Conservation (phyloP, 2,888 invertebrate species). For the Drosophila paranaensis region DNA sequence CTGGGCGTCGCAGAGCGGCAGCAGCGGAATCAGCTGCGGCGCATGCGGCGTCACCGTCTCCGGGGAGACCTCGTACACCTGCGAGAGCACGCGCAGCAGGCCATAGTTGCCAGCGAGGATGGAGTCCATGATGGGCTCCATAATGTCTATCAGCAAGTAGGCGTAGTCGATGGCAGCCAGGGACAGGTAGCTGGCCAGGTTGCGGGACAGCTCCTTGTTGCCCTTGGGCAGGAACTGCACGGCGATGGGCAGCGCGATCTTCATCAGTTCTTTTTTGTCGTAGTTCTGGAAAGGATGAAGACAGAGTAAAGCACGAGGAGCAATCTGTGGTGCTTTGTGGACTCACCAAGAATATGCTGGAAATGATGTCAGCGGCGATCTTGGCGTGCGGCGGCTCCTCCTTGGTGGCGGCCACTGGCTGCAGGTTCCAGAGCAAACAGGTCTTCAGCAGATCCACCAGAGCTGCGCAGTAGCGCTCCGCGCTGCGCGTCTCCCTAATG, state of each 20-base stretch:
- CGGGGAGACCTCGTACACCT: constrained; percentile 94
- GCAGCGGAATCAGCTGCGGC: constrained; percentile 90
- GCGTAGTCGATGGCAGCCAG: constrained; percentile 96
- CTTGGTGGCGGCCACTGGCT: constrained; percentile 89
- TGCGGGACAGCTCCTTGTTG: constrained; percentile 94
- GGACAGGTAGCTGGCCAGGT: constrained; percentile 96
- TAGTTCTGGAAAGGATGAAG: constrained; percentile 85
- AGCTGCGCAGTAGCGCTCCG: constrained; percentile 93
- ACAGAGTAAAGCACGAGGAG: neutral
- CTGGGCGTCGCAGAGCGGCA: constrained; percentile 93
- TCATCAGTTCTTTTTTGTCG: constrained; percentile 87
- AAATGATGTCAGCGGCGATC: constrained; percentile 97
- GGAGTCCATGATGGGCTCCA: constrained; percentile 95
- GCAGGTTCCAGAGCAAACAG: constrained; percentile 94
- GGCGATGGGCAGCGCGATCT: constrained; percentile 92
- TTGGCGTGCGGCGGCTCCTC: constrained; percentile 98
- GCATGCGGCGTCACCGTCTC: constrained; percentile 94
- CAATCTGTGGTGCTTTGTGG: too few relatives aligned
- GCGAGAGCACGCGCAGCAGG: constrained; percentile 94
- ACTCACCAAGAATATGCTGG: constrained; percentile 95
- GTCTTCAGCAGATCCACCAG: constrained; percentile 94
- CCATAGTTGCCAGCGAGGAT: constrained; percentile 96
- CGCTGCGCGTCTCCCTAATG: constrained; percentile 93
- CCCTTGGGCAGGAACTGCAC: constrained; percentile 96
- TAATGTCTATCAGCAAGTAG: constrained; percentile 92